A percentile compares a stretch with the other conserved stretches of the same genome.
Evolutionary conservation across 1,140 invertebrate genomes (phyloP).

Genomic region (Chrysoperla carnea): DNA sequence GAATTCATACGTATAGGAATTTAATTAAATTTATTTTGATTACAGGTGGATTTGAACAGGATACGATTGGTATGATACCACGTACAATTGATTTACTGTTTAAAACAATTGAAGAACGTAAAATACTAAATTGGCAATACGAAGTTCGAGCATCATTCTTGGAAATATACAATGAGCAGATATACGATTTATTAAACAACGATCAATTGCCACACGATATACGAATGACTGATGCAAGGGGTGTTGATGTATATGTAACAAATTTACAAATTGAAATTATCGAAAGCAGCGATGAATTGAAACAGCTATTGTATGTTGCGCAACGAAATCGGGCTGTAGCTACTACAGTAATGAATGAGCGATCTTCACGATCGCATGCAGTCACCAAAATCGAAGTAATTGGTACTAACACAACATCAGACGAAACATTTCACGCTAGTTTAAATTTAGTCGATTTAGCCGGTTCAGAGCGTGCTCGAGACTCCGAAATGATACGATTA

Average conservation of each 20-base stretch:
- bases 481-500: slow-evolving; percentile 51
- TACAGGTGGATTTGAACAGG: too few relatives aligned
- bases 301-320: slow-evolving; percentile 38
- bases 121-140: slow-evolving; percentile 58
- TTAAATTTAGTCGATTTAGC: slow-evolving; percentile 83
- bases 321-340: slow-evolving; percentile 50
- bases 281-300: slow-evolving; percentile 39
- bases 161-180: slow-evolving; percentile 79
- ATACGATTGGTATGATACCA: slow-evolving; percentile 54
- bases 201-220: slow-evolving; percentile 43
- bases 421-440: slow-evolving; percentile 44
- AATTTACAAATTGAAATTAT: slow-evolving; percentile 47
- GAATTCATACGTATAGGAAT: too few relatives aligned
- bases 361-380: slow-evolving; percentile 65
- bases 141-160: slow-evolving; percentile 68
- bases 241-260: slow-evolving; percentile 51
- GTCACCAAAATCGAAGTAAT: slow-evolving; percentile 47
- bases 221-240: slow-evolving; percentile 45
- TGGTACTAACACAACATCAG: slow-evolving; percentile 35
- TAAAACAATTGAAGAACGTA: slow-evolving; percentile 45
- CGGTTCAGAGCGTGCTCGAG: slow-evolving; percentile 75
- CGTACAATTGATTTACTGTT: slow-evolving; percentile 65
- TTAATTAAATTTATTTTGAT: too few relatives aligned
- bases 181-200: slow-evolving; percentile 57
- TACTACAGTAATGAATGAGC: slow-evolving; percentile 52